A percentile compares a stretch with the other conserved stretches of the same genome.
These are phyloP conservation scores for Xanthostigma xanthostigma DNA, from an alignment of 2,888 invertebrate species.

Conservation along the genomic window DNA sequence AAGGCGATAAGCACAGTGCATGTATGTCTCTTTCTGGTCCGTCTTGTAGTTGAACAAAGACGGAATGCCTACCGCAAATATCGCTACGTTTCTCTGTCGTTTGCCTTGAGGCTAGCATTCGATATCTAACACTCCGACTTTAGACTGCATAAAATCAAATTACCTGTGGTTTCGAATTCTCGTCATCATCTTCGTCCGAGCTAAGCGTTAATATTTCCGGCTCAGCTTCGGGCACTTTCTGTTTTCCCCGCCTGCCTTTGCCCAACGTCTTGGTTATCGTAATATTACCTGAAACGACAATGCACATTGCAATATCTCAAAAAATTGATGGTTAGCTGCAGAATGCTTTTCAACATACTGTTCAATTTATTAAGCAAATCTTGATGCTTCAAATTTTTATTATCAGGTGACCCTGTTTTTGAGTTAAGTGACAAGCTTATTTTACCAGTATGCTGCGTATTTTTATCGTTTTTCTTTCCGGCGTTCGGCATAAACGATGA, in stretches of 20 bases:
- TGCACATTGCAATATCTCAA: conserved; percentile 30
- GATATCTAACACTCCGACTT: no score
- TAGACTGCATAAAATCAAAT: no score
- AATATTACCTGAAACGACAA: not conserved
- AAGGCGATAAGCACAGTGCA: no score
- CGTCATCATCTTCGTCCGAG: conserved; percentile 47
- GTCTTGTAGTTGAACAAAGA: no score
- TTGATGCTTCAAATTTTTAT: not conserved
- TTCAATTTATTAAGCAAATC: not conserved
- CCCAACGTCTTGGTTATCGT: not conserved
- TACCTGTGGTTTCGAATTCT: no score
- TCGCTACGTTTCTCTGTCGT: no score
- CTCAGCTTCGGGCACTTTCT: conserved; percentile 41
- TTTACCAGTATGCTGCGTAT: not conserved
- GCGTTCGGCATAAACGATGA: not conserved
- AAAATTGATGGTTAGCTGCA: conserved; percentile 2
- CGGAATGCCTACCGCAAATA: no score
- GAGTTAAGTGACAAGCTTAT: not conserved
- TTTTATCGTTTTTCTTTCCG: conserved; percentile 27
- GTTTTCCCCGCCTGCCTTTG: conserved; percentile 30
- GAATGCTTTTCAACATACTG: not conserved
- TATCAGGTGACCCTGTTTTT: not conserved
- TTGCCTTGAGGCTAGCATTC: no score
- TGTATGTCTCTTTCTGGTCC: no score
- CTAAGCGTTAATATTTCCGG: conserved; percentile 54